Percentiles rank a stretch among this genome's conserved stretches.
These are phyloP conservation scores for Argyresthia goedartella DNA, from an alignment of 2,888 invertebrate species.

Conservation along the genomic window DNA sequence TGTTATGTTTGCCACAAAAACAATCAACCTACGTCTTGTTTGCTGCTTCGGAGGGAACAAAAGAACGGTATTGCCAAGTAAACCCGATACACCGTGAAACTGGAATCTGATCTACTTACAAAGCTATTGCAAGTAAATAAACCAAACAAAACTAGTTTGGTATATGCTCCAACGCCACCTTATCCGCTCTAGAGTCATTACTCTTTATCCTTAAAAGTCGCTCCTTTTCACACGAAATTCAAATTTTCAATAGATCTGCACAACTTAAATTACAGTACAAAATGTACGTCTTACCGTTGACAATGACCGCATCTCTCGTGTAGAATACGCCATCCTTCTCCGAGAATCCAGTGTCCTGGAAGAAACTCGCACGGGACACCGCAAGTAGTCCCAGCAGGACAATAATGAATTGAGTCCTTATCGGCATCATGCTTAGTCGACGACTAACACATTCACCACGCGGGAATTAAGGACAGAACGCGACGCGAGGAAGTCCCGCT, in stretches of 20 bases:
- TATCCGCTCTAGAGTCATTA: no score
- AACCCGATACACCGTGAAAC: neutral
- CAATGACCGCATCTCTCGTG: slow-evolving; percentile 57
- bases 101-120: neutral
- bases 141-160: slow-evolving; percentile 11
- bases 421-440: slow-evolving; percentile 24
- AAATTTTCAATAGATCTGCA: neutral
- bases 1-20: slow-evolving; percentile 42
- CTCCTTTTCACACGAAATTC: no score
- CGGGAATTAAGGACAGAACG: slow-evolving; percentile 7
- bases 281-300: slow-evolving; percentile 47
- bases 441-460: neutral
- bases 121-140: neutral
- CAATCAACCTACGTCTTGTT: slow-evolving; percentile 15
- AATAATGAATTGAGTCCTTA: slow-evolving; percentile 34
- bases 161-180: neutral
- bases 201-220: neutral
- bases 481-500: slow-evolving; percentile 50
- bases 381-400: slow-evolving; percentile 36
- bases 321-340: slow-evolving; percentile 48
- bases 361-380: slow-evolving; percentile 37
- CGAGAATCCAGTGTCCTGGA: slow-evolving; percentile 43
- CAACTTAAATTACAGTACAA: neutral
- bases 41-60: neutral
- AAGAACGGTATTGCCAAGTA: neutral